Evolutionary conservation across 2,888 invertebrate genomes (phyloP).

Genomic region (Lamellibrachia satsuma): DNA sequence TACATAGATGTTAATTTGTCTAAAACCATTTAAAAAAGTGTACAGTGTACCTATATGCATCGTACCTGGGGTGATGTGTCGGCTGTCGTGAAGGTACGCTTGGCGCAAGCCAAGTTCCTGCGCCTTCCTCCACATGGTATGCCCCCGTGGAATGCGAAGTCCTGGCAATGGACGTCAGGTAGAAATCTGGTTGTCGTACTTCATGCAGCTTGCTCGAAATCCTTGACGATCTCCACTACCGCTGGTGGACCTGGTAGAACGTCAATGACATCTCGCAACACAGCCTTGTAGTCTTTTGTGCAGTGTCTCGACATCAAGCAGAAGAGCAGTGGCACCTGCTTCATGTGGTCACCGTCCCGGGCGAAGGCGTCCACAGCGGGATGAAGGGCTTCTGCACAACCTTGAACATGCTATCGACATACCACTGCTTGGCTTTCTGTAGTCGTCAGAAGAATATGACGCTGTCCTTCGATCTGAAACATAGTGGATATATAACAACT

Average conservation of each 20-base stretch:
- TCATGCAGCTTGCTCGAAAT: slow-evolving; percentile 19
- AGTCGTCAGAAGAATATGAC: background rate
- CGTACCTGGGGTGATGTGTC: background rate
- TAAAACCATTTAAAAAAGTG: too few species aligned
- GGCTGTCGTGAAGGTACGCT: background rate
- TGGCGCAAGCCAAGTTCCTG: background rate
- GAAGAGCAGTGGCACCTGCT: background rate
- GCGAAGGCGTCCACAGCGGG: slow-evolving; percentile 14
- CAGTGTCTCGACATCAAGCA: background rate
- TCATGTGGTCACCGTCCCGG: background rate
- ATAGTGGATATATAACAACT: background rate
- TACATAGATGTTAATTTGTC: too few species aligned
- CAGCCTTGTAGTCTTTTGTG: background rate
- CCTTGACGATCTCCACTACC: background rate
- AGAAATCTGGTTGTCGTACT: background rate
- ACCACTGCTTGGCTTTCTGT: background rate
- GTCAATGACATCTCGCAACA: background rate
- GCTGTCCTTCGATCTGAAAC: background rate
- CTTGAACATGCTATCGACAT: background rate
- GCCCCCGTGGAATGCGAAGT: background rate
- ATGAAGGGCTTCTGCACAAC: background rate
- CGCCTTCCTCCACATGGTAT: background rate
- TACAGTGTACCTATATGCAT: too few species aligned
- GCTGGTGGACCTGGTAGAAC: background rate
- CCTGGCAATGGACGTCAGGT: background rate